These are phyloP conservation scores for Alethe diademata DNA, from an alignment of 2,113 vertebrate species.

Conservation along the genomic window DNA sequence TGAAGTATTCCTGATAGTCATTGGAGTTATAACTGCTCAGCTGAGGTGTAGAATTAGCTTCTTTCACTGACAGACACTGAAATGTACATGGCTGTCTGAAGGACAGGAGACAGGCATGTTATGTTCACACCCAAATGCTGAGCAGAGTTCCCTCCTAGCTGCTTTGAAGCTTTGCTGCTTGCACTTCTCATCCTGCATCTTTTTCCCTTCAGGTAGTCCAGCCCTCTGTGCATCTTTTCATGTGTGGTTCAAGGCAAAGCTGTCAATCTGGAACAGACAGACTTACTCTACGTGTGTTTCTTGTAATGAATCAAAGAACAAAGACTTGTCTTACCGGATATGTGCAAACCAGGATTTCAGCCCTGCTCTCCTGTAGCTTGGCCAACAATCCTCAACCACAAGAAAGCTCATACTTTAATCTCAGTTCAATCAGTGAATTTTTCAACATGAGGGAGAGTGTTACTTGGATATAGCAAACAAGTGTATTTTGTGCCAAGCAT, in stretches of 20 bases:
- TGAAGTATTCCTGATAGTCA: neutral
- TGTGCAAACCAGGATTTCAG: neutral
- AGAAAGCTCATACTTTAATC: conserved; percentile 53
- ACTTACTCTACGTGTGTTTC: neutral
- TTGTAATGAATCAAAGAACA: conserved; percentile 7
- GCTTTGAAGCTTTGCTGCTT: neutral
- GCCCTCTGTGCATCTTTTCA: neutral
- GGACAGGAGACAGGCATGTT: neutral
- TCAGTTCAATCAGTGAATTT: conserved; percentile 28
- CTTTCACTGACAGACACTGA: neutral
- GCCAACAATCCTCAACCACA: conserved; percentile 45
- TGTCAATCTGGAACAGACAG: neutral
- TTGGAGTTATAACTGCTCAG: neutral
- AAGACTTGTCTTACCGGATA: conserved; percentile 26
- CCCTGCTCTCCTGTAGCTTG: neutral
- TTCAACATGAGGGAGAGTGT: conserved; percentile 30
- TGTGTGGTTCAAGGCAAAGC: neutral
- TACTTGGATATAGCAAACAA: neutral
- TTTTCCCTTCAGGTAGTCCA: neutral
- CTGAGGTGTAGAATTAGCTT: neutral
- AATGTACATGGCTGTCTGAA: neutral
- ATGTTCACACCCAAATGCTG: neutral
- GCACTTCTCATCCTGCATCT: neutral
- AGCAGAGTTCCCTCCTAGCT: neutral
- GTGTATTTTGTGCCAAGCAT: conserved; percentile 10